Percentiles rank a stretch among this genome's conserved stretches.
Conservation (phyloP, 2,888 invertebrate genomes). For the Lithophane leautieri region DNA sequence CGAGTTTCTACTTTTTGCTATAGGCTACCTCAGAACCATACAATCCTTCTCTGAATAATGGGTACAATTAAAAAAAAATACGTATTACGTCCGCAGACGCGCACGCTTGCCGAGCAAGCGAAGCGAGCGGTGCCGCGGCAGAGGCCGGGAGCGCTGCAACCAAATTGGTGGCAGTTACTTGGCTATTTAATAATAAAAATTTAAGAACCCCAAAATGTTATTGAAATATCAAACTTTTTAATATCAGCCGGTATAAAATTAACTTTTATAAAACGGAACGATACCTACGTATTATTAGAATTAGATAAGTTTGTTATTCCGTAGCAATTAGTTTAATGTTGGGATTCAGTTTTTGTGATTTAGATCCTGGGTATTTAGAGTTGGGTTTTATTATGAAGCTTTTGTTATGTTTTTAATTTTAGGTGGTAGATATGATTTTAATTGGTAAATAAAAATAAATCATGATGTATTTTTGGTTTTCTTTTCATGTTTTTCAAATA, state of each 20-base stretch:
- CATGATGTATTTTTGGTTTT: conserved; percentile 4
- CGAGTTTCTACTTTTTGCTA: not conserved
- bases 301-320: conserved; percentile 9
- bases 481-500: not conserved
- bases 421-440: conserved; percentile 31
- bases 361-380: conserved; percentile 22
- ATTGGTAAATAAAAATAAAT: conserved; percentile 17
- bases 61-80: too few species aligned
- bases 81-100: not conserved
- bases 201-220: not conserved
- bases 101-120: not conserved
- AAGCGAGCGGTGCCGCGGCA: too few species aligned
- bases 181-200: too few species aligned
- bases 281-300: conserved; percentile 5
- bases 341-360: conserved; percentile 21
- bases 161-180: not conserved
- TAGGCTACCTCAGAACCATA: not conserved
- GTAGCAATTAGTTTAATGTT: conserved; percentile 31
- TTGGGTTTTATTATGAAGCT: conserved; percentile 30
- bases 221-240: not conserved
- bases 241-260: not conserved
- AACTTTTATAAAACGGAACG: not conserved
- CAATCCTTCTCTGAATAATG: not conserved
- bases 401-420: conserved; percentile 41
- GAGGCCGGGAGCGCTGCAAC: not conserved